Base-by-base conservation (phyloP, 1,140 invertebrate species). In the Drepana arcuata region DNA sequence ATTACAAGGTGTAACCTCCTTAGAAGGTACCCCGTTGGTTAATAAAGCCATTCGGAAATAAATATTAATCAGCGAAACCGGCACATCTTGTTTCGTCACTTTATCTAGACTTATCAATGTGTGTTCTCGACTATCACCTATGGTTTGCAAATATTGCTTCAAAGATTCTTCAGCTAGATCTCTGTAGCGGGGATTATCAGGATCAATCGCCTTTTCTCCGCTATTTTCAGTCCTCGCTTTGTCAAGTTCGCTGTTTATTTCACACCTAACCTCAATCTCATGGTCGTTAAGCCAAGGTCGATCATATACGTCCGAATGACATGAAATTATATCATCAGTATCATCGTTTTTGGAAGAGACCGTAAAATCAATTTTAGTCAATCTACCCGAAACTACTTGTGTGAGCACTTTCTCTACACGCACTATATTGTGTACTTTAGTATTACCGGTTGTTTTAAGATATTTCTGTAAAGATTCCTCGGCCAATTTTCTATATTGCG, bases 221-320 rank as follows among this genome's bases (percentile, higher is more conserved):
- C n/a, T n/a, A n/a, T n/a, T n/a, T n/a, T n/a, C n/a, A n/a, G n/a
- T n/a, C n/a, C n/a, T n/a, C n/a, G n/a, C n/a, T n/a, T n/a, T n/a
- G n/a, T n/a, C n/a, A n/a, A n/a, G 2, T 15, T 23, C 32, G 16
- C 9, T 32, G n/a, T 21, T 14, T 2, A 23, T 13, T 14, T 31
- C 2, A 29, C 43, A 54, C 10, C 30, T 24, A 0, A 54, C 45
- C 0, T 24, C 13, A 9, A 52, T 43, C 5, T 50, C 36, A 26
- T 38, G 40, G 10, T 43, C 39, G 2, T 56, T 57, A 0, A 62
- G 25, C 89, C 88, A 90, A 1, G 86, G 78, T 46, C 77, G 65
- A 21, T 87, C 85, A 86, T 85, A 88, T n/a, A 87, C 61, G 4
- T 62, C 58, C 10, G 88, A 62, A 3, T 72, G 12, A 47, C 88